A percentile compares a stretch with the other conserved stretches of the same genome.
phyloP scores from a whole-genome alignment of 2,113 vertebrate species.

The Crocuta crocuta region DNA sequence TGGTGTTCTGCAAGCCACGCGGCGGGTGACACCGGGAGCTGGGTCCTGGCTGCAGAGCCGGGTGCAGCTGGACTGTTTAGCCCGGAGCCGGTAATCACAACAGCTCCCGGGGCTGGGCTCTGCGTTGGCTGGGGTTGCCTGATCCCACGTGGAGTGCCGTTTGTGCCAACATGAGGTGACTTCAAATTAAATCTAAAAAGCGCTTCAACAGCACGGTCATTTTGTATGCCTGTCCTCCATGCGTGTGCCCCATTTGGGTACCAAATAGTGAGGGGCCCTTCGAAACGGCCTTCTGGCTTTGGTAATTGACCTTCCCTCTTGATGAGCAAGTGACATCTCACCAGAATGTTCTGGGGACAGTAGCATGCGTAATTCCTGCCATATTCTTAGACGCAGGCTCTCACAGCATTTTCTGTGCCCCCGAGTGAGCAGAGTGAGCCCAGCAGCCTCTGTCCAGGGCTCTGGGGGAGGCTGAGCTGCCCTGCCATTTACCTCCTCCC shows the following conservation, averaged over 20 bases:
- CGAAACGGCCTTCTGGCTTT: not conserved
- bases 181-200: not conserved
- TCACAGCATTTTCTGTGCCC: too few species aligned
- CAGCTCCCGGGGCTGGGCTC: rapidly evolving
- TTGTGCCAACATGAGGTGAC: not conserved
- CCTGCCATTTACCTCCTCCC: rapidly evolving
- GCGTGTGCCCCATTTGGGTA: rapidly evolving
- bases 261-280: rapidly evolving
- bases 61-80: not conserved
- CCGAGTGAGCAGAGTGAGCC: rapidly evolving
- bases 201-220: not conserved
- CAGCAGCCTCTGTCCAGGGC: not conserved
- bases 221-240: rapidly evolving
- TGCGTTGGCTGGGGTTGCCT: not conserved
- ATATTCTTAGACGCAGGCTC: rapidly evolving
- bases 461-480: not conserved
- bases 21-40: rapidly evolving
- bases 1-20: not conserved
- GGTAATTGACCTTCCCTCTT: not conserved
- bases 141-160: not conserved
- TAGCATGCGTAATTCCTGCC: rapidly evolving
- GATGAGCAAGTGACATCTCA: not conserved
- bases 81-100: rapidly evolving
- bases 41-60: rapidly evolving
- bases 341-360: not conserved